Conservation (phyloP, 2,888 invertebrate species). For the Tetragonula carbonaria region DNA sequence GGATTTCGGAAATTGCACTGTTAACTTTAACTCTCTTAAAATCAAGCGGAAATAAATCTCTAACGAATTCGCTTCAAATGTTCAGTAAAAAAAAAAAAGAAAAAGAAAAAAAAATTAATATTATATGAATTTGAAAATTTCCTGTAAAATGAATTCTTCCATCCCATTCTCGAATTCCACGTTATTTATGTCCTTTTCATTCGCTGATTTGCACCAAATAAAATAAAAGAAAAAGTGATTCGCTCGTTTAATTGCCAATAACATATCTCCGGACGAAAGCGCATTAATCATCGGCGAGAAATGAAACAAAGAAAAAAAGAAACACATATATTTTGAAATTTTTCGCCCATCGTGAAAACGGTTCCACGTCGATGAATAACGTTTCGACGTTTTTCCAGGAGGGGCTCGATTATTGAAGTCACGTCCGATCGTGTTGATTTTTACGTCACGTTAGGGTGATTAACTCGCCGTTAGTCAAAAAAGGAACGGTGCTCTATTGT, state of each 20-base stretch:
- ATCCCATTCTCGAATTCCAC: background rate
- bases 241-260: background rate
- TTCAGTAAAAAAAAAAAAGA: no score
- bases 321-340: background rate
- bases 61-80: no score
- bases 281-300: background rate
- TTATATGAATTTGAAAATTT: no score
- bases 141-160: background rate
- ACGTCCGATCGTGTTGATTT: background rate
- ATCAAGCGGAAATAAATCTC: no score
- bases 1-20: no score
- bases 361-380: background rate
- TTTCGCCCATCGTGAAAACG: background rate
- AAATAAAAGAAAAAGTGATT: background rate
- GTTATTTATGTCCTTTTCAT: background rate
- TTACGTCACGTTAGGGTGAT: background rate
- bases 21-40: no score
- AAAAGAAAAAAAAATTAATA: no score
- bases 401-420: background rate
- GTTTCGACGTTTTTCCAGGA: background rate
- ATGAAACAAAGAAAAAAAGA: background rate
- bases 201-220: background rate
- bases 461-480: slow-evolving; percentile 18
- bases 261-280: background rate
- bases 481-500: background rate